A percentile compares a stretch with the other conserved stretches of the same genome.
phyloP scores from a whole-genome alignment of 2,888 invertebrate genomes.

The Incurvaria masculella region DNA sequence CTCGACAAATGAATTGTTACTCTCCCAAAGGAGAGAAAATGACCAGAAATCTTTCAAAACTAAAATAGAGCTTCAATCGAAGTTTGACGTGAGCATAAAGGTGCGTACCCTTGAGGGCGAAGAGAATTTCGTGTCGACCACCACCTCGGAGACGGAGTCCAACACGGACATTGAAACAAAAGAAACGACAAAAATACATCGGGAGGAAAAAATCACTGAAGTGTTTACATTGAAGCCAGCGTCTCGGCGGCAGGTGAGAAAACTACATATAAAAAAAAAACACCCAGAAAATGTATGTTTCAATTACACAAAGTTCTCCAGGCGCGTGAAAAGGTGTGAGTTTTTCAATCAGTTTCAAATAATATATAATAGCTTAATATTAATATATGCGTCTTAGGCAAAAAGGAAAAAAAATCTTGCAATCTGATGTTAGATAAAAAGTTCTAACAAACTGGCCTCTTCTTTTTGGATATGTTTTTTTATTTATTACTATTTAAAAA shows the following conservation, averaged over 20 bases:
- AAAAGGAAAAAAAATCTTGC: too few species aligned
- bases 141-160: slow-evolving; percentile 41
- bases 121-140: slow-evolving; percentile 28
- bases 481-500: too few species aligned
- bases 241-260: background rate
- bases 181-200: slow-evolving; percentile 22
- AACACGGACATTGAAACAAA: slow-evolving; percentile 17
- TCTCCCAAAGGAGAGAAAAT: slow-evolving; percentile 11
- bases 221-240: slow-evolving; percentile 15
- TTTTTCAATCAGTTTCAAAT: too few species aligned
- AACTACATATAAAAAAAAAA: too few species aligned
- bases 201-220: slow-evolving; percentile 21
- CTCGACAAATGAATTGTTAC: background rate
- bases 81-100: slow-evolving; percentile 55
- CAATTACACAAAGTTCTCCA: too few species aligned
- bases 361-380: too few species aligned
- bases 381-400: too few species aligned
- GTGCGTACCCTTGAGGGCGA: slow-evolving; percentile 46
- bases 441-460: too few species aligned
- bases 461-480: too few species aligned
- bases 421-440: too few species aligned
- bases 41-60: slow-evolving; percentile 35
- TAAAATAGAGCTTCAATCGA: slow-evolving; percentile 46
- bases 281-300: too few species aligned
- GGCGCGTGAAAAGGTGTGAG: too few species aligned